Evolutionary conservation across 2,888 invertebrate species (phyloP).

Genomic region (Melangyna quadrimaculata): DNA sequence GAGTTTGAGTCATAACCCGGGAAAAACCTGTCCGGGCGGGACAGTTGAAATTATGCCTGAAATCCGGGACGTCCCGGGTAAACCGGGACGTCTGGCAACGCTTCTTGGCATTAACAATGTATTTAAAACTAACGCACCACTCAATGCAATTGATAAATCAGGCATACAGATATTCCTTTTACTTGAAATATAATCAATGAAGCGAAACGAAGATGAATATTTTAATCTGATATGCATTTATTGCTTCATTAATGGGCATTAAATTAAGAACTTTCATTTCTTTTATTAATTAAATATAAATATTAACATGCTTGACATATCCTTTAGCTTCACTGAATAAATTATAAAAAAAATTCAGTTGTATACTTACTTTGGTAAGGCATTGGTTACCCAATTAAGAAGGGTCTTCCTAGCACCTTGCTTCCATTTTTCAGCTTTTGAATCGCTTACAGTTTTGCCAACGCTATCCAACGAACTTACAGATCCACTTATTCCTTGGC

Average conservation of each 20-base stretch:
- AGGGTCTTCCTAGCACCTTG: conserved; percentile 95
- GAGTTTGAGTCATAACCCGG: too few relatives aligned
- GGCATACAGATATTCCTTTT: background rate
- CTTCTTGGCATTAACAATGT: background rate
- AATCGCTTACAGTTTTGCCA: conserved; percentile 83
- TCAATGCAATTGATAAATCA: background rate
- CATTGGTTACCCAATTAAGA: conserved; percentile 96
- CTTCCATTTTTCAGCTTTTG: conserved; percentile 88
- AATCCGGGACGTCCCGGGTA: too few relatives aligned
- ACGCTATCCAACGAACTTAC: conserved; percentile 92
- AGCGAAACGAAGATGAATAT: background rate
- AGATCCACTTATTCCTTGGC: conserved; percentile 89
- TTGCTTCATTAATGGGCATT: background rate
- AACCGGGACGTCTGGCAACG: too few relatives aligned
- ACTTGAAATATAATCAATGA: background rate
- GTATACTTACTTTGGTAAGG: conserved; percentile 88
- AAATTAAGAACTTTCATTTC: background rate
- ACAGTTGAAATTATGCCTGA: too few relatives aligned
- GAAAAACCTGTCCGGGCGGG: too few relatives aligned
- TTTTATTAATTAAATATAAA: background rate
- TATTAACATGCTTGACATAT: background rate
- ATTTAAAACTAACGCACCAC: background rate
- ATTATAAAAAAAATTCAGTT: background rate
- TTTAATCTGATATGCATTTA: background rate
- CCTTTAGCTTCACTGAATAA: background rate